These are phyloP conservation scores for Potorous gilbertii DNA, from an alignment of 2,797 vertebrate genomes.

Conservation along the genomic window DNA sequence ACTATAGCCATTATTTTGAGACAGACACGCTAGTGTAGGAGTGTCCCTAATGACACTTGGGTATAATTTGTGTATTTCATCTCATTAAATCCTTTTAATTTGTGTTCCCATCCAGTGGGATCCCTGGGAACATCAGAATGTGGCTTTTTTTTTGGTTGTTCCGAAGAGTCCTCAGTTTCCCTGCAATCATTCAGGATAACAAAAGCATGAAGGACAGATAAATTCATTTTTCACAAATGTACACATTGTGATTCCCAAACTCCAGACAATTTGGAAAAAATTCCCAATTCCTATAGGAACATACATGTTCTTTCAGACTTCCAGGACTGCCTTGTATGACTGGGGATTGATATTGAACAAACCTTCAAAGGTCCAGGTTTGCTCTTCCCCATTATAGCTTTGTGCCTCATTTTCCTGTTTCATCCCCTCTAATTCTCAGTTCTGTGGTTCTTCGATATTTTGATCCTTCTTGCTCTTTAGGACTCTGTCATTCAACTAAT, in stretches of 20 bases:
- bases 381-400: neutral
- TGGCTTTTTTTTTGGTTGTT: neutral
- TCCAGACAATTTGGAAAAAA: neutral
- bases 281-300: neutral
- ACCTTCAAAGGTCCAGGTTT: neutral
- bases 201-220: neutral
- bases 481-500: neutral
- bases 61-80: neutral
- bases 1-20: neutral
- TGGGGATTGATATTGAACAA: neutral
- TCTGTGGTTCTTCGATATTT: neutral
- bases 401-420: neutral
- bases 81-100: neutral
- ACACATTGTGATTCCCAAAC: neutral
- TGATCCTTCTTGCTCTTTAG: neutral
- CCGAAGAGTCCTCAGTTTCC: neutral
- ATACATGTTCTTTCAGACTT: neutral
- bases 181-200: neutral
- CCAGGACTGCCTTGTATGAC: neutral
- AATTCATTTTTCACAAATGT: neutral
- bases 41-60: neutral
- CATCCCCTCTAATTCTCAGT: neutral
- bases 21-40: neutral
- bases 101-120: neutral
- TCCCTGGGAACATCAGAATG: neutral